A percentile compares a stretch with the other conserved stretches of the same genome.
Conservation (phyloP, 1,140 invertebrate species). For the Zaprionus camerounensis region DNA sequence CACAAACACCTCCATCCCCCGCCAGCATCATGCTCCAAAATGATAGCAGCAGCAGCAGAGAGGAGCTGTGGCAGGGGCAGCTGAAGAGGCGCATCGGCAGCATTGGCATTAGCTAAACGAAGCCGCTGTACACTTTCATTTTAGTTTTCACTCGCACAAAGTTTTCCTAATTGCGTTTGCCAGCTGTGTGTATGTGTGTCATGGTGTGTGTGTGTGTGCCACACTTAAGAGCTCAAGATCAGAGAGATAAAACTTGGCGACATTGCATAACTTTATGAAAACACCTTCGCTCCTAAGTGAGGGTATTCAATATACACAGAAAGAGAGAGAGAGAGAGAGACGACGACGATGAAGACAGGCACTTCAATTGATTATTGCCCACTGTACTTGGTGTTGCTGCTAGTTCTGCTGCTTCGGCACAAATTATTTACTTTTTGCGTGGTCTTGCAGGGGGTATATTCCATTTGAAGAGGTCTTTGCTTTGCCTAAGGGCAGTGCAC, state of each 20-base stretch:
- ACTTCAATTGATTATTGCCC: constrained; percentile 79
- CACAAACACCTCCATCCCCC: constrained; percentile 32
- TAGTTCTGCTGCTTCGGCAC: constrained; percentile 47
- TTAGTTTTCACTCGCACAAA: constrained; percentile 3
- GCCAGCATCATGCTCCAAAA: not conserved
- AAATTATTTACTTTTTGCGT: constrained; percentile 73
- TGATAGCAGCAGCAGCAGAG: not conserved
- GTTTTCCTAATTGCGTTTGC: not conserved
- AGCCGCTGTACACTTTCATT: constrained; percentile 20
- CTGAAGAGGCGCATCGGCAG: not conserved
- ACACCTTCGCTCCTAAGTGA: constrained; percentile 3
- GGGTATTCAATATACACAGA: constrained; percentile 25
- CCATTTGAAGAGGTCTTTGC: not conserved
- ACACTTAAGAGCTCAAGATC: constrained; percentile 3
- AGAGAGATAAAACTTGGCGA: not conserved
- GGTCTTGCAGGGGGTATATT: not conserved
- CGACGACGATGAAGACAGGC: constrained; percentile 57
- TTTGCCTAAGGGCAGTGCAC: too few relatives aligned
- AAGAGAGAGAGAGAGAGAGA: not conserved
- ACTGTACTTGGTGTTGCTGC: constrained; percentile 27
- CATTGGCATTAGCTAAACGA: constrained; percentile 16
- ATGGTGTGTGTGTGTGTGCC: not conserved
- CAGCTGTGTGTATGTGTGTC: not conserved
- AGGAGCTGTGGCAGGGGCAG: not conserved
- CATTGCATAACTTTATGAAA: constrained; percentile 6